A percentile compares a stretch with the other conserved stretches of the same genome.
Conservation (phyloP, 2,888 invertebrate genomes). For the Limnephilus auricula region DNA sequence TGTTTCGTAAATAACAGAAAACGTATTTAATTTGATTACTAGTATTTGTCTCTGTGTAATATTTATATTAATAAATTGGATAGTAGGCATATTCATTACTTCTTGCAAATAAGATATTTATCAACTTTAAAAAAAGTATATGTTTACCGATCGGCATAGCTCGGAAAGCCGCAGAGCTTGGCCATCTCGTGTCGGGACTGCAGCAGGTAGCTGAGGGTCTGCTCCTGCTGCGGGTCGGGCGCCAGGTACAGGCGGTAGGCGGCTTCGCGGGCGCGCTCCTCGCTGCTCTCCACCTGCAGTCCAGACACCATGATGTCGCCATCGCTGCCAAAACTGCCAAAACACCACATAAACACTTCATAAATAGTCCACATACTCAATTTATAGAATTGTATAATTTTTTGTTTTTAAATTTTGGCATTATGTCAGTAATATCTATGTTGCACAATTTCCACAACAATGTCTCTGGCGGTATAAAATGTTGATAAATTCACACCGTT, state of each 20-base stretch:
- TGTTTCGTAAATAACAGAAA: too few relatives aligned
- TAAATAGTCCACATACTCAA: slow-evolving; percentile 16
- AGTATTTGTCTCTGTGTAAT: too few relatives aligned
- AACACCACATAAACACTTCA: slow-evolving; percentile 70
- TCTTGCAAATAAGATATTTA: too few relatives aligned
- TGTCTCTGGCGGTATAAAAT: too few relatives aligned
- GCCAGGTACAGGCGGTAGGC: slow-evolving; percentile 92
- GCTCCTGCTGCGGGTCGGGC: slow-evolving; percentile 87
- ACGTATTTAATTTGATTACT: too few relatives aligned
- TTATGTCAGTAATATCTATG: too few relatives aligned
- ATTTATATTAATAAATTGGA: not conserved
- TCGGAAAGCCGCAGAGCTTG: slow-evolving; percentile 90
- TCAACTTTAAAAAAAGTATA: not conserved
- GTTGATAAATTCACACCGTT: too few relatives aligned
- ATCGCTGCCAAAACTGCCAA: slow-evolving; percentile 80
- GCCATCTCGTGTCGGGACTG: slow-evolving; percentile 88
- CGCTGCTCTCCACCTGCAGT: slow-evolving; percentile 89
- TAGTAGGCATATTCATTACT: not conserved
- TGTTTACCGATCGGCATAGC: slow-evolving; percentile 88
- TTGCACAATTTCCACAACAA: not conserved
- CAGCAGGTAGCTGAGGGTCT: slow-evolving; percentile 84
- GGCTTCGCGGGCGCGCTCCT: slow-evolving; percentile 88
- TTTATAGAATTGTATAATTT: not conserved
- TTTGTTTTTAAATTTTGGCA: not conserved
- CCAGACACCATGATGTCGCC: slow-evolving; percentile 88